Evolutionary conservation across 2,797 vertebrate genomes (phyloP).

Genomic region (Novumbra hubbsi): DNA sequence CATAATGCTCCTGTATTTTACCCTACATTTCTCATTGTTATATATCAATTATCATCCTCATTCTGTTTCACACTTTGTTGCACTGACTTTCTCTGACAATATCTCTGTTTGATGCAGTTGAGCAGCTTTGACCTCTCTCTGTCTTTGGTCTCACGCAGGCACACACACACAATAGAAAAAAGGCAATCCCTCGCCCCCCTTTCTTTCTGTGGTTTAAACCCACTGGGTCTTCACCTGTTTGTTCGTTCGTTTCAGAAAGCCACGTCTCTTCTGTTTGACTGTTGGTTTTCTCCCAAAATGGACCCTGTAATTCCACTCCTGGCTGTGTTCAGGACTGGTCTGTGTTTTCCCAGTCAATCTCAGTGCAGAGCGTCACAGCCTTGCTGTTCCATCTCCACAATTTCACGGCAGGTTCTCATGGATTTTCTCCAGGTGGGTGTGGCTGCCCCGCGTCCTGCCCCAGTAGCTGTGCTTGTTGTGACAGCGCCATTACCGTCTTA

Average conservation of each 20-base stretch:
- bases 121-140: not conserved
- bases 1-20: not conserved
- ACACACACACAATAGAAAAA: not conserved
- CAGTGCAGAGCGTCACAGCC: not conserved
- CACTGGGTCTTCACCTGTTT: not conserved
- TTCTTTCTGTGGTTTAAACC: no score
- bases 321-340: no score
- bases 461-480: not conserved
- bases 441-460: not conserved
- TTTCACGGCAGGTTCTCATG: not conserved
- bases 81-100: not conserved
- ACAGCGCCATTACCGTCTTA: not conserved
- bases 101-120: not conserved
- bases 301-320: slow-evolving; percentile 14
- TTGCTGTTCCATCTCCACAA: not conserved
- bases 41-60: not conserved
- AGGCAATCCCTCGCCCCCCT: no score
- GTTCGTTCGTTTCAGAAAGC: not conserved
- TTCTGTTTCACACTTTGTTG: not conserved
- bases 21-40: not conserved
- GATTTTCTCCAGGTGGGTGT: not conserved
- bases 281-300: slow-evolving; percentile 22
- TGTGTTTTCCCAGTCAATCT: slow-evolving; percentile 25
- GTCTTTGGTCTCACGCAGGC: not conserved
- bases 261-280: slow-evolving; percentile 17